Conservation (phyloP, 2,888 invertebrate species). For the Xylocampa areola region DNA sequence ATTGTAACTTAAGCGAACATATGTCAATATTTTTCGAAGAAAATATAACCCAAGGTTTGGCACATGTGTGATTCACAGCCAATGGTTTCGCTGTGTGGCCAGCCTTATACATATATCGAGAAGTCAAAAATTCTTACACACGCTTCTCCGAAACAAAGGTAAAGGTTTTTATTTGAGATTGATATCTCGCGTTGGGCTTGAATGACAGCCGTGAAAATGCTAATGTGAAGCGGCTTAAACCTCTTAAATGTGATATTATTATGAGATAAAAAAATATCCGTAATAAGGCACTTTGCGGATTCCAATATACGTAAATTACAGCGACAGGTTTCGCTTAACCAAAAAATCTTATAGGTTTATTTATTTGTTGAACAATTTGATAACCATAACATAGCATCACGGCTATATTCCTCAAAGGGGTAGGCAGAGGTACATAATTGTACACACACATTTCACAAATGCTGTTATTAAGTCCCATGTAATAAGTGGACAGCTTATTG, state of each 20-base stretch:
- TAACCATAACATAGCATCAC: too few relatives aligned
- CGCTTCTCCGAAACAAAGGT: slow-evolving; percentile 50
- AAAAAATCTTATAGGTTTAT: slow-evolving; percentile 13
- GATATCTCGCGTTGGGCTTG: slow-evolving; percentile 65
- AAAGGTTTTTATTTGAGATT: slow-evolving; percentile 62
- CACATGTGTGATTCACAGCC: slow-evolving; percentile 41
- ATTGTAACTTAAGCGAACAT: too few relatives aligned
- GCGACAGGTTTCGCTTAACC: slow-evolving; percentile 8
- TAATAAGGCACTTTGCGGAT: slow-evolving; percentile 27
- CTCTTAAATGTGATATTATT: slow-evolving; percentile 43
- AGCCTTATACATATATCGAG: slow-evolving; percentile 49
- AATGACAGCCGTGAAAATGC: slow-evolving; percentile 80
- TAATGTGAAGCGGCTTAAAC: slow-evolving; percentile 64
- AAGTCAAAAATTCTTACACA: slow-evolving; percentile 30
- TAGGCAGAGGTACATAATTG: too few relatives aligned
- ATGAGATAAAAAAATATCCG: slow-evolving; percentile 33
- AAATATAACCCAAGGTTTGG: neutral
- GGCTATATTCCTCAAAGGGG: too few relatives aligned
- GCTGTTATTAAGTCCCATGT: too few relatives aligned
- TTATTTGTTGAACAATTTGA: slow-evolving; percentile 23
- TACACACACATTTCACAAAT: too few relatives aligned
- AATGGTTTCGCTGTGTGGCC: slow-evolving; percentile 28
- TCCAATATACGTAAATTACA: slow-evolving; percentile 13
- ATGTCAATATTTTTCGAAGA: neutral
- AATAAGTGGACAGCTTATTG: too few relatives aligned